Evolutionary conservation across 2,888 invertebrate genomes (phyloP).

Genomic region (Melipona beecheii): DNA sequence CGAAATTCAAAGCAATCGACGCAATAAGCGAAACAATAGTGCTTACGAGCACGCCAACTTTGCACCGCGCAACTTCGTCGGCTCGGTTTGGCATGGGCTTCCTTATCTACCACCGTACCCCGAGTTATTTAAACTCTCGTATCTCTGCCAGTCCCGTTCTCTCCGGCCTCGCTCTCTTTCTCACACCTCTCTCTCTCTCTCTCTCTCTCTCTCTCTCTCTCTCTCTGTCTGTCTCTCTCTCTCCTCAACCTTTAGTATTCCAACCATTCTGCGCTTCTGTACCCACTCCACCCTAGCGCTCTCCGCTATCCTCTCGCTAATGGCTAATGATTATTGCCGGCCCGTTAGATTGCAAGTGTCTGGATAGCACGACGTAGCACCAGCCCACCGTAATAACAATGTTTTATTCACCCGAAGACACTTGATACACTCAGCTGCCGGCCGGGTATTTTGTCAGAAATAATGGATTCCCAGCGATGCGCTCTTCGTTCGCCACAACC

Average conservation of each 20-base stretch:
- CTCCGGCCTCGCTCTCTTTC: constrained; percentile 16
- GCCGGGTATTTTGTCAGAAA: constrained; percentile 33
- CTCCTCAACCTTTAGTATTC: constrained; percentile 13
- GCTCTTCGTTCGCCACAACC: background rate
- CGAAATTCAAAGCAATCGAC: constrained; percentile 74
- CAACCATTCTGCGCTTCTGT: constrained; percentile 32
- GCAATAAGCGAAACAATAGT: constrained; percentile 78
- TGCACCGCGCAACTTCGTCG: constrained; percentile 65
- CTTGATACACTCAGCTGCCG: constrained; percentile 7
- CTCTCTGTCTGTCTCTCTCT: background rate
- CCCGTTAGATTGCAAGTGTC: constrained; percentile 47
- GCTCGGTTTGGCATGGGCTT: constrained; percentile 62
- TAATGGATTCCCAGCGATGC: constrained; percentile 13
- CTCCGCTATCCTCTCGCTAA: constrained; percentile 48
- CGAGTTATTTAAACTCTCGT: constrained; percentile 77
- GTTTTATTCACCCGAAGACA: constrained; percentile 50
- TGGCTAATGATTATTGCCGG: constrained; percentile 68
- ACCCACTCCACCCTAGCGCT: constrained; percentile 45
- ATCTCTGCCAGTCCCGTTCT: constrained; percentile 64
- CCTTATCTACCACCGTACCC: constrained; percentile 70
- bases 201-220: background rate
- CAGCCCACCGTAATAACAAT: constrained; percentile 37
- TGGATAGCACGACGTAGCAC: constrained; percentile 29
- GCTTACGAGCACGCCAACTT: constrained; percentile 72
- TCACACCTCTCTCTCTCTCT: constrained; percentile 5